phyloP scores from a whole-genome alignment of 2,113 vertebrate genomes.

The Coreoperca whiteheadi region DNA sequence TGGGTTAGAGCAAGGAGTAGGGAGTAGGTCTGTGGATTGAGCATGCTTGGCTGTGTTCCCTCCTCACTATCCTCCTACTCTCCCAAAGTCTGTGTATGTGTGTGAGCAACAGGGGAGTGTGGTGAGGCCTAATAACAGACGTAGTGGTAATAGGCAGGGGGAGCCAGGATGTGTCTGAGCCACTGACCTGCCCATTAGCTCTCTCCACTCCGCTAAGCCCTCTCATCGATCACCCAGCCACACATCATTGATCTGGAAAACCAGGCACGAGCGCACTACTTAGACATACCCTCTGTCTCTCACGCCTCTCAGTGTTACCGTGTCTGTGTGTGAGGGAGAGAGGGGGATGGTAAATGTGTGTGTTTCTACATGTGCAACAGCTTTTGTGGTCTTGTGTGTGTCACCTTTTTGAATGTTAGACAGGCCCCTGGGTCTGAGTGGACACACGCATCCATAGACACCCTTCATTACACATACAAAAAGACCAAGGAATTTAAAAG shows the following conservation, averaged over 20 bases:
- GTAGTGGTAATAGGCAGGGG: slow-evolving; percentile 83
- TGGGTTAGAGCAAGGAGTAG: slow-evolving; percentile 35
- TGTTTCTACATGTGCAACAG: slow-evolving; percentile 26
- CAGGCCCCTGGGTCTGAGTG: slow-evolving; percentile 38
- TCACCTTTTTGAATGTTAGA: slow-evolving; percentile 50
- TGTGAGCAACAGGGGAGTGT: slow-evolving; percentile 75
- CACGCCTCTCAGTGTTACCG: slow-evolving; percentile 44
- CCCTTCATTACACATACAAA: slow-evolving; percentile 51
- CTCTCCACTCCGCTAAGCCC: slow-evolving; percentile 80
- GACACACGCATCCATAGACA: slow-evolving; percentile 49
- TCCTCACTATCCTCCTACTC: slow-evolving; percentile 33
- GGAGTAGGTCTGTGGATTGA: slow-evolving; percentile 46
- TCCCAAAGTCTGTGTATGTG: slow-evolving; percentile 41
- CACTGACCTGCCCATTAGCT: slow-evolving; percentile 80
- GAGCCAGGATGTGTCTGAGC: slow-evolving; percentile 72
- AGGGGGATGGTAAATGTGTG: slow-evolving; percentile 26
- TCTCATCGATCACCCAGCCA: slow-evolving; percentile 86
- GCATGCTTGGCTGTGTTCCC: slow-evolving; percentile 52
- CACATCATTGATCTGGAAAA: slow-evolving; percentile 90
- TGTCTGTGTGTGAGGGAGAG: slow-evolving; percentile 6
- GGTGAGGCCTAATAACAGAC: slow-evolving; percentile 83
- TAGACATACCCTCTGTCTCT: slow-evolving; percentile 78
- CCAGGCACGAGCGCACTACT: slow-evolving; percentile 86
- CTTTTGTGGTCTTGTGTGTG: slow-evolving; percentile 34
- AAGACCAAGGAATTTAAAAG: slow-evolving; percentile 54